Evolutionary conservation across 2,888 invertebrate genomes (phyloP), one percentile per base, ranked within the genome.

Genomic region (Bugula neritina): DNA sequence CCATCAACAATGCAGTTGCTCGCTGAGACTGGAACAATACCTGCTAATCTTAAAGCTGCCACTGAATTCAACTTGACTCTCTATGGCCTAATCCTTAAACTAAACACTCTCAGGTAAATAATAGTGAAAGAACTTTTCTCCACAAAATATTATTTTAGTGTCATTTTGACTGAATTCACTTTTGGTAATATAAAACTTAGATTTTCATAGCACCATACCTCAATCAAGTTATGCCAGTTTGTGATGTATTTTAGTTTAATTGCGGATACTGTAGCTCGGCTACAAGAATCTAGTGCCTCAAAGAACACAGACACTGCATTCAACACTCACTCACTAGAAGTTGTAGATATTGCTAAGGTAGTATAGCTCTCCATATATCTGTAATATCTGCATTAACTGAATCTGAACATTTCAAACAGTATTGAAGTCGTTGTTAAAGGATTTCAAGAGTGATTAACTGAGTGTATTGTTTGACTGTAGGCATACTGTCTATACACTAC

Each of bases 401-500:
- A n/a, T n/a, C n/a, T n/a, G n/a, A n/a, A n/a, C n/a, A n/a, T n/a
- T n/a, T n/a, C n/a, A n/a, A n/a, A n/a, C n/a, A n/a, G n/a, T n/a
- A n/a, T n/a, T n/a, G n/a, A n/a, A n/a, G n/a, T n/a, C n/a, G n/a
- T n/a, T 63, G 43, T 34, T 17, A 17, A 35, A 5, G 35, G 31
- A 43, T 21, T n/a, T 3, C 52, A 52, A 52, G 52, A 52, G 52
- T 21, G 21, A 21, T 21, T 52, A 52, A 52, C 52, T 52, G 52
- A 21, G 21, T 52, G 52, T 55, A 13, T 25, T 63, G 13, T 31
- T 29, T 75, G 74, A 72, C 78, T 80, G 25, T 78, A 87, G 89
- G 89, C 93, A 0, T 94, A 95, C 81, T 92, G 92, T 78, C 89
- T 93, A 71, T 89, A 90, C 29, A 91, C 93, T 80, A 85, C 94